Percentiles rank a stretch among this genome's conserved stretches.
These are phyloP conservation scores for Cirrhinus mrigala DNA, from an alignment of 2,797 vertebrate species.

Conservation along the genomic window DNA sequence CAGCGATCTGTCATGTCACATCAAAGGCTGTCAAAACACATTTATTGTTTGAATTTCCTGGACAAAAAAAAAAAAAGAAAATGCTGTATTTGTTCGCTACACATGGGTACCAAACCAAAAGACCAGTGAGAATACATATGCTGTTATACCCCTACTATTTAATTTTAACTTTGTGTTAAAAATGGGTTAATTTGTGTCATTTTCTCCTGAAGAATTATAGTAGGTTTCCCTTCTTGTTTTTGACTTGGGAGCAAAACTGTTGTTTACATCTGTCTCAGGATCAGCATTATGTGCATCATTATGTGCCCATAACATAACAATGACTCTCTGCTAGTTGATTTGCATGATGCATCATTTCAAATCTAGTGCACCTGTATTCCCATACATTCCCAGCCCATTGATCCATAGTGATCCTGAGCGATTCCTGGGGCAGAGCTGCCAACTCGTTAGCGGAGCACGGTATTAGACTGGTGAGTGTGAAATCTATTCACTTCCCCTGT, in stretches of 20 bases:
- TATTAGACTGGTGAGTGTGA: constrained; percentile 78
- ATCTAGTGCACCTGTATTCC: constrained; percentile 38
- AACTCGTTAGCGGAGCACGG: constrained; percentile 76
- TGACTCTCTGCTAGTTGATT: constrained; percentile 62
- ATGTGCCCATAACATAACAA: constrained; percentile 41
- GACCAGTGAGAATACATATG: no score
- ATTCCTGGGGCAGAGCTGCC: constrained; percentile 69
- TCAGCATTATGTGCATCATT: constrained; percentile 65
- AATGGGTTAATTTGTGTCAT: neutral
- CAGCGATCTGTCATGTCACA: no score
- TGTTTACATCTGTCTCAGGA: constrained; percentile 56
- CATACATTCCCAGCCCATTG: constrained; percentile 53
- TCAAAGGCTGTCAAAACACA: no score
- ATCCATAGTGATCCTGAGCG: constrained; percentile 62
- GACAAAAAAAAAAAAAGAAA: no score
- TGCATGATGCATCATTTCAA: constrained; percentile 66
- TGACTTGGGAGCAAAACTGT: neutral
- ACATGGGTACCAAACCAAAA: no score
- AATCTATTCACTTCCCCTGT: constrained; percentile 84
- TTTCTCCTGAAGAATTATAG: neutral
- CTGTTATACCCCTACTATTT: neutral
- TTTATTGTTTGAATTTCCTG: no score
- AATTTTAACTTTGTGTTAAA: neutral
- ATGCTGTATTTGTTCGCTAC: no score
- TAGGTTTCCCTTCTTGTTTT: neutral